Conservation (phyloP, 2,797 vertebrate species). For the Galagoides demidoff region DNA sequence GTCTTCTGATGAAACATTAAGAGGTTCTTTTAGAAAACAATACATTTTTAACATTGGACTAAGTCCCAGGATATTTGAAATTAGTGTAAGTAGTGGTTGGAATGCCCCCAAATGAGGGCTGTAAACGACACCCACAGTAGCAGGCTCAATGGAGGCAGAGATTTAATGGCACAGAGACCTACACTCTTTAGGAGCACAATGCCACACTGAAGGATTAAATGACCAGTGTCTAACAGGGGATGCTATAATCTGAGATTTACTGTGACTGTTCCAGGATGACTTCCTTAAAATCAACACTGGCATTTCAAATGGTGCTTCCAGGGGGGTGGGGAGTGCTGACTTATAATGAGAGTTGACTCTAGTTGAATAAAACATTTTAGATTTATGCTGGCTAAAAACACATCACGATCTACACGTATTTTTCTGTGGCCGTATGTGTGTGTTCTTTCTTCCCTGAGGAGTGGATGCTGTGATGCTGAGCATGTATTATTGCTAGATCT, state of each 20-base stretch:
- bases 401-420: not conserved
- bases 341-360: constrained; percentile 52
- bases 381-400: not conserved
- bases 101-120: constrained; percentile 64
- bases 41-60: constrained; percentile 75
- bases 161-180: constrained; percentile 19
- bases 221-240: constrained; percentile 21
- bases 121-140: constrained; percentile 47
- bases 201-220: constrained; percentile 45
- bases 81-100: constrained; percentile 75
- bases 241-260: constrained; percentile 45
- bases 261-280: constrained; percentile 22
- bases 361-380: constrained; percentile 47
- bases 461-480: constrained; percentile 8
- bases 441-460: not conserved
- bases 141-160: constrained; percentile 40
- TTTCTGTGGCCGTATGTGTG: not conserved
- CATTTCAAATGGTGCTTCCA: not conserved
- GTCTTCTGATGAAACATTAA: constrained; percentile 79
- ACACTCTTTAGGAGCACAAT: not conserved
- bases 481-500: constrained; percentile 5
- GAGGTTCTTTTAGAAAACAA: constrained; percentile 75
- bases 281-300: constrained; percentile 48
- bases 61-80: constrained; percentile 77
- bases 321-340: not conserved